Conservation (phyloP, 2,797 vertebrate genomes). For the Lepilemur ruficaudatus region DNA sequence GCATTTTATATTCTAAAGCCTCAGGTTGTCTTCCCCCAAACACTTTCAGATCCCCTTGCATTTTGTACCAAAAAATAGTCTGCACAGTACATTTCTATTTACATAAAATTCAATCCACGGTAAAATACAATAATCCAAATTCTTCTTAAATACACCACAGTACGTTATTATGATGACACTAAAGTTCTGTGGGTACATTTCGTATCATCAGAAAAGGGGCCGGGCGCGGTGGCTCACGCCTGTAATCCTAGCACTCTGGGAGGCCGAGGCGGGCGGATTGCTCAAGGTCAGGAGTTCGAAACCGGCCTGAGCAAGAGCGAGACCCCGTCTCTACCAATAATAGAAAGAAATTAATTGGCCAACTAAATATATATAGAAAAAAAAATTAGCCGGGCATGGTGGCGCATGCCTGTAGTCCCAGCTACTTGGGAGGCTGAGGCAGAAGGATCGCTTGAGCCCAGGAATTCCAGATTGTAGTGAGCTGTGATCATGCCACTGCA, state of each 20-base stretch:
- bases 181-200: background rate
- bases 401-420: background rate
- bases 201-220: background rate
- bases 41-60: background rate
- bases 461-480: background rate
- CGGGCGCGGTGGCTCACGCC: background rate
- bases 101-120: background rate
- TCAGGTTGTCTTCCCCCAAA: background rate
- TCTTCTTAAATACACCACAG: background rate
- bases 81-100: background rate
- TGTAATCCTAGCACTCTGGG: background rate
- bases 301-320: background rate
- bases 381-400: background rate
- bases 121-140: background rate
- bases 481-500: background rate
- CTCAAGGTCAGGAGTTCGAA: background rate
- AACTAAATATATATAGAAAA: too few relatives aligned
- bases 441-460: background rate
- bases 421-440: background rate
- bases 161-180: background rate
- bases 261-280: background rate
- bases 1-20: background rate
- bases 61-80: background rate
- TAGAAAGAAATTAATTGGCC: too few relatives aligned
- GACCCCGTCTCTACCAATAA: background rate